Conservation (phyloP, 2,888 invertebrate species). For the Atrina japonica region DNA sequence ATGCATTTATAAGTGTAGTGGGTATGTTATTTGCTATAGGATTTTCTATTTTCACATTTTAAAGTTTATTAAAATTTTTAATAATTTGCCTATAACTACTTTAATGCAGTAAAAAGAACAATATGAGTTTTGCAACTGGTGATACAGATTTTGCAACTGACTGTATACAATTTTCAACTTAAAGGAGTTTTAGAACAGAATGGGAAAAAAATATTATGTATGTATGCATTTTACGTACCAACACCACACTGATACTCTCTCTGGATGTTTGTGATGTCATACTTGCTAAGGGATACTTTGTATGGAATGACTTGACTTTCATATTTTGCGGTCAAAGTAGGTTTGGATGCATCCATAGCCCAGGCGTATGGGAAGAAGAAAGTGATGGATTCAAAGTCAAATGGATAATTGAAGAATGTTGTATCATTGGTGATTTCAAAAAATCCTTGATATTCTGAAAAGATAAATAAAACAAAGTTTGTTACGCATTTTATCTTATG, state of each 20-base stretch:
- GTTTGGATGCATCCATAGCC: constrained; percentile 48
- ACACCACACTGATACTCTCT: constrained; percentile 48
- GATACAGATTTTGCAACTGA: too few species aligned
- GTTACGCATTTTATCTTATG: too few species aligned
- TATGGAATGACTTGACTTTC: constrained; percentile 49
- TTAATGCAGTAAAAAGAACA: too few species aligned
- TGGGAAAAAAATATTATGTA: too few species aligned
- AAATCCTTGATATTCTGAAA: constrained; percentile 37
- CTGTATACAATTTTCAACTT: too few species aligned
- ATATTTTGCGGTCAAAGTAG: constrained; percentile 45
- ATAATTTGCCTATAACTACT: too few species aligned
- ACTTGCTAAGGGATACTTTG: constrained; percentile 48
- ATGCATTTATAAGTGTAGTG: too few species aligned
- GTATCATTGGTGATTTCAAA: constrained; percentile 42
- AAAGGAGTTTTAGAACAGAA: too few species aligned
- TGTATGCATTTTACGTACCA: constrained; percentile 28
- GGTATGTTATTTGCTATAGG: too few species aligned
- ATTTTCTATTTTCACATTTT: too few species aligned
- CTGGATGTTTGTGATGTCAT: constrained; percentile 49
- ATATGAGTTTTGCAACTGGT: too few species aligned
- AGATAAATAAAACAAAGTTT: constrained; percentile 1
- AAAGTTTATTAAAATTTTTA: too few species aligned
- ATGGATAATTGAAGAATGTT: constrained; percentile 50
- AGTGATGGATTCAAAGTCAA: constrained; percentile 52
- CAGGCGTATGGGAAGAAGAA: constrained; percentile 53